Conservation (phyloP, 2,113 vertebrate species). For the Amblyopsis rosae region DNA sequence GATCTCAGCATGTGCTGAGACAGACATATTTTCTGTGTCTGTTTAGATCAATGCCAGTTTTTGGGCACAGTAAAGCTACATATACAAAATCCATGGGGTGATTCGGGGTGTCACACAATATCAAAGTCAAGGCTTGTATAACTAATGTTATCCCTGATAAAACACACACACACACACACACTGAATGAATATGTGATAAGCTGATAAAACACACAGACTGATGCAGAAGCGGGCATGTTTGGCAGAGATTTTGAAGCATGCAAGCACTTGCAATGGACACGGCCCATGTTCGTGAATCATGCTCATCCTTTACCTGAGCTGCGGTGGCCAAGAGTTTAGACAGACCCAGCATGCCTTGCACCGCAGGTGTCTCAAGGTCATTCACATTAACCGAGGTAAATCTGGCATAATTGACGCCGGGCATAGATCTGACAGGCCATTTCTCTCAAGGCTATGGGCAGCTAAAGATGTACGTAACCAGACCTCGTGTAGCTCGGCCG, state of each 20-base stretch:
- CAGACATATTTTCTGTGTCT: not conserved
- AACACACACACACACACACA: slow-evolving; percentile 1
- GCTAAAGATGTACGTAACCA: slow-evolving; percentile 4
- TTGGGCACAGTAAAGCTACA: not conserved
- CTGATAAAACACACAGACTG: slow-evolving; percentile 25
- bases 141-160: slow-evolving; percentile 4
- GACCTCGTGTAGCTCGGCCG: slow-evolving; percentile 9
- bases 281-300: slow-evolving; percentile 18
- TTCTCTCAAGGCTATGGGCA: slow-evolving; percentile 26
- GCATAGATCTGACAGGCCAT: slow-evolving; percentile 23
- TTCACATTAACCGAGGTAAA: slow-evolving; percentile 40
- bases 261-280: slow-evolving; percentile 7
- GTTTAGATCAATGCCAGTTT: not conserved
- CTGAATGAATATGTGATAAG: slow-evolving; percentile 1
- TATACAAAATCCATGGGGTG: slow-evolving; percentile 7
- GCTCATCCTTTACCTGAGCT: slow-evolving; percentile 45
- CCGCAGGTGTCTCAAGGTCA: slow-evolving; percentile 62
- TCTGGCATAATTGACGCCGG: slow-evolving; percentile 53
- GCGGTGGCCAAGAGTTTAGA: slow-evolving; percentile 30
- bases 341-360: slow-evolving; percentile 28
- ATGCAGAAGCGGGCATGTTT: slow-evolving; percentile 26
- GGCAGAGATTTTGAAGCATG: slow-evolving; percentile 28
- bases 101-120: slow-evolving; percentile 5
- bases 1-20: not conserved
- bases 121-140: slow-evolving; percentile 9